Evolutionary conservation across 2,113 vertebrate species (phyloP), one percentile per base, ranked within the genome.

Genomic region (Laticauda laticaudata): DNA sequence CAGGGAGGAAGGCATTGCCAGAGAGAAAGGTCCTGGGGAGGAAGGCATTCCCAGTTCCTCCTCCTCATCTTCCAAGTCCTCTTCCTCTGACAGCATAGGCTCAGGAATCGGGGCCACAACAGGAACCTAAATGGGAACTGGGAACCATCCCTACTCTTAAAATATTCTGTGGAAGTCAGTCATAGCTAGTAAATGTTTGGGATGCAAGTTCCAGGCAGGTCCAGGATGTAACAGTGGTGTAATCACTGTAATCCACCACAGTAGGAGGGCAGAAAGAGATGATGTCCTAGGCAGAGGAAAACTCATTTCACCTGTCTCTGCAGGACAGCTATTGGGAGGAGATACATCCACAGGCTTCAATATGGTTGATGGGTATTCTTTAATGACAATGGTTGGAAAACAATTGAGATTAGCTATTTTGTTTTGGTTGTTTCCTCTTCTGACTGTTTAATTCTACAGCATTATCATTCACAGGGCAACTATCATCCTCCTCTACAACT

Each of bases 401-500:
- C 7, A 59, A 57, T 3, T 23, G 10, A 59, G n/a, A 23, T 39
- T 14, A 56, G 10, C 57, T 9, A 89, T 21, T 43, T 1, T 0
- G 0, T 26, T 43, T 57, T 39, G 4, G 9, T 0, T 15, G n/a
- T 34, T 39, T 89, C 57, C 34, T 39, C 8, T 89, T 87, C 54
- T 89, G 21, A 81, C 39, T 34, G n/a, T 81, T 81, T 81, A 39
- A 81, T 81, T 81, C 75, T 81, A 8, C 34, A 81, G n/a, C 23
- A 5, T 3, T 3, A 3, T 39, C 0, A 4, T 39, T 6, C 4
- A 0, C 12, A 34, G 5, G 18, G 0, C 53, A 0, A 1, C 1
- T 0, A 5, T 14, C 0, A 0, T 20, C 3, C 2, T n/a, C 29
- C 0, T 21, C 0, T 7, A 34, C 15, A 18, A 8, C n/a, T n/a